Evolutionary conservation across 2,888 invertebrate genomes (phyloP).

Genomic region (Linnaemya tessellans): DNA sequence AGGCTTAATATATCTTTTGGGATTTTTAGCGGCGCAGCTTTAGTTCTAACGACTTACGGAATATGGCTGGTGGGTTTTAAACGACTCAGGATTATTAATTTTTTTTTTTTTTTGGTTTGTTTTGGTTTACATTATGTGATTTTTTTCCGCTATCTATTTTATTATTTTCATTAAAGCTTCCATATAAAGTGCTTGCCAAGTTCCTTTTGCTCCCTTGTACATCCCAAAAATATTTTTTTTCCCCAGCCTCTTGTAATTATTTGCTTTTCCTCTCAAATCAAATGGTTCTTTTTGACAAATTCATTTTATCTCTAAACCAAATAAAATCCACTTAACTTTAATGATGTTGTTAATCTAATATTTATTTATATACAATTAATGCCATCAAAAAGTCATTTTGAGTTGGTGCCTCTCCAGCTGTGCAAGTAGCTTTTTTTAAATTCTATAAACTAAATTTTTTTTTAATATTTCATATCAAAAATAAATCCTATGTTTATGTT

Average conservation of each 20-base stretch:
- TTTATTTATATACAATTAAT: conserved; percentile 14
- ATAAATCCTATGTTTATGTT: neutral
- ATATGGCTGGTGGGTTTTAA: too few species aligned
- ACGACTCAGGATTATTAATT: too few species aligned
- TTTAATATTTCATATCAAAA: neutral
- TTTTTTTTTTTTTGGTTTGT: too few species aligned
- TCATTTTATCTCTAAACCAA: conserved; percentile 12
- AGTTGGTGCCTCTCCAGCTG: neutral
- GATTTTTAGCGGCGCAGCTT: too few species aligned
- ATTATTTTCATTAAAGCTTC: too few species aligned
- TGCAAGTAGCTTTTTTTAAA: conserved; percentile 18
- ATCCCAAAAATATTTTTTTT: too few species aligned
- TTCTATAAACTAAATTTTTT: neutral
- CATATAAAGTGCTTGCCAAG: too few species aligned
- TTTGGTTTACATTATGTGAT: too few species aligned
- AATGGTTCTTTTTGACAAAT: neutral
- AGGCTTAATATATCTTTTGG: too few species aligned
- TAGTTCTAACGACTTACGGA: too few species aligned
- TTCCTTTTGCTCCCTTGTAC: neutral
- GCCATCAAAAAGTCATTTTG: conserved; percentile 8
- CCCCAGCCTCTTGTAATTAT: neutral
- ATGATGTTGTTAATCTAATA: conserved; percentile 26
- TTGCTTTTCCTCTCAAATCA: neutral
- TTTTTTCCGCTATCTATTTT: too few species aligned
- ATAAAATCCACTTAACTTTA: conserved; percentile 25